Evolutionary conservation across 2,113 vertebrate species (phyloP), one percentile per base, ranked within the genome.

Genomic region (Apaloderma vittatum): DNA sequence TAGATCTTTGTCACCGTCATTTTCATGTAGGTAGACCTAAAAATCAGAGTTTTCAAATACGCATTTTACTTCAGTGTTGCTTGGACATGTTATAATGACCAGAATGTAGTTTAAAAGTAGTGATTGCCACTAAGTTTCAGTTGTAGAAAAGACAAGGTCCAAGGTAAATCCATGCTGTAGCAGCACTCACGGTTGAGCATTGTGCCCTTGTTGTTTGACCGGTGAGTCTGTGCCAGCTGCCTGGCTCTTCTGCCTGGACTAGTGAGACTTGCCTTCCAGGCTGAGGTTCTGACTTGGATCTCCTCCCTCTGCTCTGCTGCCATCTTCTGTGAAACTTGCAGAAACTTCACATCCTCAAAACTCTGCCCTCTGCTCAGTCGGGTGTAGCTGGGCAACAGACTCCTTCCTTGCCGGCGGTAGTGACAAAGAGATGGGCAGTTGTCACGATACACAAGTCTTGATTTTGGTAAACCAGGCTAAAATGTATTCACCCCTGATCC

Each of bases 191-290:
- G 23, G 45, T 15, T 61, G 61, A 83, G 55, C 34, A 7, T 13
- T 21, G 17, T 36, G 45, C n/a, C 51, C 40, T 24, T 30, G 43
- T 51, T 55, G 37, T 48, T 46, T n/a, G 59, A 37, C 67, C 61
- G 12, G 30, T 0, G 3, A 49, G n/a, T 26, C 36, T 0, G 0
- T 24, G 58, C 63, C 72, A n/a, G 75, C 57, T 27, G 34, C 55
- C 34, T 34, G 76, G 30, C 61, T 40, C 12, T 40, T 61, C n/a
- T 17, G 37, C 27, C 67, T 6, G 3, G 15, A 12, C 54, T 21
- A 43, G n/a, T 7, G 46, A 71, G 72, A 58, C 21, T 70, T 85
- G 51, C 24, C 32, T 61, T 63, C 68, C 1, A 5, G 68, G 73
- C 54, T 57, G n/a, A 91, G 49, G 27, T 22, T 46, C 40, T 57